Base-by-base conservation (phyloP, 2,797 vertebrate genomes). In the Sarcophilus harrisii region DNA sequence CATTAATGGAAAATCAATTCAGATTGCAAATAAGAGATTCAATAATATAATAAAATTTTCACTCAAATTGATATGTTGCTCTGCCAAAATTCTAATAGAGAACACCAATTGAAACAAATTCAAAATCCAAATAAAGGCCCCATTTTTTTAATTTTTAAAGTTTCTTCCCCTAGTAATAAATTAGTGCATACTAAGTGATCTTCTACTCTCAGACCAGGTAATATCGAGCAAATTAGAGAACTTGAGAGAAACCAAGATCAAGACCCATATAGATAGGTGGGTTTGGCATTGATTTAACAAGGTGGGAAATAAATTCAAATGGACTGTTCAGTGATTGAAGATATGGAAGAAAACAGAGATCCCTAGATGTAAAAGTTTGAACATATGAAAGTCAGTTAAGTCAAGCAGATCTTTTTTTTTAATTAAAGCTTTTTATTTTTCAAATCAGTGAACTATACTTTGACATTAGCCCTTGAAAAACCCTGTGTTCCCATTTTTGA, bases 61-160 rank as follows among this genome's bases (percentile, higher is more conserved):
- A 92, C 55, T 91, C 52, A 92, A 49, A 92, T 24, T 29, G 57
- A 14, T 38, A 4, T 52, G 30, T 55, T 94, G 1, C 94, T 92
- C 92, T 49, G 16, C 28, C 30, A 60, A 38, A 92, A 2, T 54
- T 94, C 49, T 95, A 24, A 62, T 49, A 11, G 14, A 11, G 0
- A 92, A 93, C n/a, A 45, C 27, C 59, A 95, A 95, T 93, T 92
- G 93, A 92, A 94, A 96, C 94, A 90, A 91, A 90, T 60, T 8
- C 12, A 81, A 32, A 94, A 5, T 87, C 62, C 66, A 57, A 2
- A 62, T 0, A 91, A 45, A 94, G 29, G 66, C 91, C n/a, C 66
- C 2, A 49, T 49, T 30, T 21, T 81, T 96, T 91, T 38, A 81
- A 32, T 16, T 89, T 81, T 58, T 32, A 95, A 95, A 87, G 90